Percentiles rank a stretch among this genome's conserved stretches.
phyloP scores from a whole-genome alignment of 2,888 invertebrate species.

The Troglohyphantes excavatus region DNA sequence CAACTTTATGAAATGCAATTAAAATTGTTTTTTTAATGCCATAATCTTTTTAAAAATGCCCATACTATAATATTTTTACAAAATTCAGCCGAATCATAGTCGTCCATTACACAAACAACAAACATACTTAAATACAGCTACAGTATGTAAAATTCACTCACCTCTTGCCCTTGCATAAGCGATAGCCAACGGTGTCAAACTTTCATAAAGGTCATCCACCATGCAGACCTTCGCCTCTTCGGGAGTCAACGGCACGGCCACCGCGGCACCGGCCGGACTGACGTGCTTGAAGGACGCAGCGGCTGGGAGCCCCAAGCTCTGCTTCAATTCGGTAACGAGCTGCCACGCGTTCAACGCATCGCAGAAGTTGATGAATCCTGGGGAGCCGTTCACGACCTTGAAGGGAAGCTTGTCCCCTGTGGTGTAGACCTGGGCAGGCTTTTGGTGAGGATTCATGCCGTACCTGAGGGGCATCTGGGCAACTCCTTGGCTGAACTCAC shows the following conservation, averaged over 20 bases:
- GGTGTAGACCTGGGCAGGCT: conserved; percentile 95
- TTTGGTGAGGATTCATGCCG: conserved; percentile 99
- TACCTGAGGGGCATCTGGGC: conserved; percentile 94
- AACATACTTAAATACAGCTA: too few species aligned
- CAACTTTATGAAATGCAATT: too few species aligned
- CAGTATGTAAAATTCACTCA: conserved; percentile 80
- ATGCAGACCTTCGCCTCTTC: conserved; percentile 94
- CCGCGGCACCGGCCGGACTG: conserved; percentile 98
- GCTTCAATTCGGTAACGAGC: conserved; percentile 92
- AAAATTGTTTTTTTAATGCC: too few species aligned
- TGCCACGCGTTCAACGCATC: conserved; percentile 99
- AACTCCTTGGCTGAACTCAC: conserved; percentile 90
- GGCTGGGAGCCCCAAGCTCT: conserved; percentile 91
- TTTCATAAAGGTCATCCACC: conserved; percentile 91
- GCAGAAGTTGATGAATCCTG: conserved; percentile 97
- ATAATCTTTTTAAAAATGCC: too few species aligned
- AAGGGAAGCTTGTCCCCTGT: conserved; percentile 90
- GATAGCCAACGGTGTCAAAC: conserved; percentile 90
- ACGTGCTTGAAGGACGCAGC: conserved; percentile 99
- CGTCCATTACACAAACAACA: too few species aligned
- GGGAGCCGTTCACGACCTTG: conserved; percentile 92
- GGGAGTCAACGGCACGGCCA: conserved; percentile 89
- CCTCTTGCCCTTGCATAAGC: conserved; percentile 97
- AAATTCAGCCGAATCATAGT: too few species aligned
- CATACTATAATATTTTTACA: too few species aligned